Base-by-base conservation (phyloP, 2,888 invertebrate species). In the Agonum fuliginosum region DNA sequence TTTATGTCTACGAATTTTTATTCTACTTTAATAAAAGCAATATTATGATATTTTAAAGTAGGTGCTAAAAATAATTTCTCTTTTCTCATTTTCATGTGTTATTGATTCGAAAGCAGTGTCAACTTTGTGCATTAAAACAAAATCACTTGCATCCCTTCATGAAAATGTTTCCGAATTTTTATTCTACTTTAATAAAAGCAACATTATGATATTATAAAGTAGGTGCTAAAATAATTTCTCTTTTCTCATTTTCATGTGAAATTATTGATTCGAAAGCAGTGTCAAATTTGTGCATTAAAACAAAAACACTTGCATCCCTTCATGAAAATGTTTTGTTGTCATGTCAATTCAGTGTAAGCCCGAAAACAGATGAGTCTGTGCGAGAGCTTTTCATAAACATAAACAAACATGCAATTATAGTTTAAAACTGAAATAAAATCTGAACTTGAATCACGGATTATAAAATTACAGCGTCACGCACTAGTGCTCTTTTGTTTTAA, bases 361-460 rank as follows among this genome's bases (percentile, higher is more conserved):
- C 30, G 10, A 30, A 54, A 54, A 62, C 58, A 62, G 30, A 62
- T 30, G 51, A 3, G 22, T 22, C 22, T n/a, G 14, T 20, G 12
- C 24, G 3, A 46, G 12, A 3, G 54, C 54, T 24, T 54, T 54
- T 62, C 30, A 27, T 58, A 58, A 12, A 62, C 30, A 30, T 34
- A 62, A 30, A 62, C 34, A 62, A 62, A 14, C 34, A 27, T 12
- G 30, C 58, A 62, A 62, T 62, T 30, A 62, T 62, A 62, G 30
- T 22, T 54, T 54, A 8, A 51, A 20, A 54, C 54, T 24, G 12
- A 69, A 69, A 69, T 19, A 69, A 58, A 65, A 46, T 14, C 20
- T n/a, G 24, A 20, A 30, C 30, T 19, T 10, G 19, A 70, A 70
- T 27, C 34, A 43, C 58, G 2, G 58, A 30, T 54, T 27, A 54